phyloP scores from a whole-genome alignment of 2,888 invertebrate species.

The Lithophane ornitopus region DNA sequence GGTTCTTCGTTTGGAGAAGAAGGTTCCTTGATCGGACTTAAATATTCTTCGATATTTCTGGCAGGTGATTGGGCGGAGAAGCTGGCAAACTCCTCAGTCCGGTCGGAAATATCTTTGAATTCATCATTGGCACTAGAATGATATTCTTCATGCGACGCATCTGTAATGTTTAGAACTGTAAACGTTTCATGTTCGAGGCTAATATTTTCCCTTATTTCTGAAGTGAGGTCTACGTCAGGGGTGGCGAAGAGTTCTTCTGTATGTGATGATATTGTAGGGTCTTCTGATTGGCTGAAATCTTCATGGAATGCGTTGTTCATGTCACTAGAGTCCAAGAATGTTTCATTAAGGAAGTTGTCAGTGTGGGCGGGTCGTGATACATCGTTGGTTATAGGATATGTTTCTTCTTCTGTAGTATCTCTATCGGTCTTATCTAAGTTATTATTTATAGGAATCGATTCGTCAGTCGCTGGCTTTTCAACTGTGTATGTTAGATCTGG shows the following conservation, averaged over 20 bases:
- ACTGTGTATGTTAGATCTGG: neutral
- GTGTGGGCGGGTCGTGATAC: neutral
- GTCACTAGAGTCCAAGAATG: constrained; percentile 69
- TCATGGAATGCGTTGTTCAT: constrained; percentile 85
- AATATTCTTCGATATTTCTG: constrained; percentile 29
- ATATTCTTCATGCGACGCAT: constrained; percentile 26
- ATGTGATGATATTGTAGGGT: constrained; percentile 50
- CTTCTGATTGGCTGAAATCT: constrained; percentile 62
- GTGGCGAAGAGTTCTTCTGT: constrained; percentile 48
- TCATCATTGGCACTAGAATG: constrained; percentile 34
- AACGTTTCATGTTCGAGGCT: constrained; percentile 30
- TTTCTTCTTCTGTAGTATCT: constrained; percentile 4
- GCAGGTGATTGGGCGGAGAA: constrained; percentile 31
- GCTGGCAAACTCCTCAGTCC: constrained; percentile 37
- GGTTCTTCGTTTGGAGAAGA: constrained; percentile 42
- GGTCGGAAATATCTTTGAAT: constrained; percentile 41
- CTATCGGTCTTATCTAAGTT: neutral
- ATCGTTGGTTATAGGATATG: constrained; percentile 3
- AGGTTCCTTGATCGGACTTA: constrained; percentile 43
- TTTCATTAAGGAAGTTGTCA: constrained; percentile 59
- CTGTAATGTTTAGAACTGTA: constrained; percentile 3
- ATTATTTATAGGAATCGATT: neutral
- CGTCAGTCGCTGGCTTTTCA: neutral
- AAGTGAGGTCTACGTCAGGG: constrained; percentile 44
- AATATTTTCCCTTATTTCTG: constrained; percentile 41